Evolutionary conservation across 2,888 invertebrate genomes (phyloP).

Genomic region (Rotaria magnacalcarata): DNA sequence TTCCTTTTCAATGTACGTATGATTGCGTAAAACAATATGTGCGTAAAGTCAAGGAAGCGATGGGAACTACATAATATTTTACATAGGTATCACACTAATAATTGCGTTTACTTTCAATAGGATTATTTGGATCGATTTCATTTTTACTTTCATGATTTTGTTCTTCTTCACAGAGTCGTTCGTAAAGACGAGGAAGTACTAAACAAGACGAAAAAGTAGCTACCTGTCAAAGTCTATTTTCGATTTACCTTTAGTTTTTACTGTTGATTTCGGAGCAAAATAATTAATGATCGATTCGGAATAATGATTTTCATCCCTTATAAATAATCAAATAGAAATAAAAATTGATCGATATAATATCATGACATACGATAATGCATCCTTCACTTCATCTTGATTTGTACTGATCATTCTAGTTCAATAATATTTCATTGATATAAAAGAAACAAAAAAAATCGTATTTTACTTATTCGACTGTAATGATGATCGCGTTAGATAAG

Average conservation of each 20-base stretch:
- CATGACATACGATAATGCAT: neutral
- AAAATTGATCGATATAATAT: neutral
- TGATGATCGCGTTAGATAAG: neutral
- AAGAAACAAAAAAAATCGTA: neutral
- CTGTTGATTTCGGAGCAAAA: constrained; percentile 18
- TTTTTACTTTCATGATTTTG: neutral
- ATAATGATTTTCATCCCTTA: neutral
- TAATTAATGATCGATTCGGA: neutral
- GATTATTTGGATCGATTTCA: neutral
- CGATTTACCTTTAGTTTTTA: constrained; percentile 11
- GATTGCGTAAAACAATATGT: no score
- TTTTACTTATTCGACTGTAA: neutral
- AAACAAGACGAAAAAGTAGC: neutral
- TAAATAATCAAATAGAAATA: neutral
- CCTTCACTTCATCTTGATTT: neutral
- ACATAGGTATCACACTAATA: no score
- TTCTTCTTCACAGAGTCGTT: neutral
- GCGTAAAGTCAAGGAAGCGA: no score
- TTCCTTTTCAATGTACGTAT: no score
- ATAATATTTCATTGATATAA: neutral
- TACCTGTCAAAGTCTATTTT: no score
- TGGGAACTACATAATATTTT: no score
- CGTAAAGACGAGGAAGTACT: constrained; percentile 33
- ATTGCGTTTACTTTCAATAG: neutral
- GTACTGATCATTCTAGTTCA: neutral